These are phyloP conservation scores for Hemicentrotus pulcherrimus DNA, from an alignment of 35 echinoderm and acorn worm genomes.

Conservation along the genomic window DNA sequence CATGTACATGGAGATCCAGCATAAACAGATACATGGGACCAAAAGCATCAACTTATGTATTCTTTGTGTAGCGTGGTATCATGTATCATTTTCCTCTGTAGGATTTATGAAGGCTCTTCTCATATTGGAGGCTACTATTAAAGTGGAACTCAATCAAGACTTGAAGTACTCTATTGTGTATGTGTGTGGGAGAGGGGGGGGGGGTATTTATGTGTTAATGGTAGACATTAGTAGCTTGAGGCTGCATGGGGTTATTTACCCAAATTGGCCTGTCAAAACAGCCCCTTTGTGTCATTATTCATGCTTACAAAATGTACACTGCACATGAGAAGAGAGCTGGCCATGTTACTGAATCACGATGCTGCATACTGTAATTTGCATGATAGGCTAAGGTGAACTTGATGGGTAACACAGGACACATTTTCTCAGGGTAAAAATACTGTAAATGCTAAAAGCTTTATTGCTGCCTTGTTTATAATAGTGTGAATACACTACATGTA, in stretches of 20 bases:
- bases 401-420: not conserved
- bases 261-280: slow-evolving; percentile 41
- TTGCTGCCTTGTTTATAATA: not conserved
- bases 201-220: not conserved
- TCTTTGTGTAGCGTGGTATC: no score
- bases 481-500: no score
- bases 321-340: not conserved
- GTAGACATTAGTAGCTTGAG: not conserved
- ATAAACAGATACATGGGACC: no score
- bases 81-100: not conserved
- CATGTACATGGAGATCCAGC: no score
- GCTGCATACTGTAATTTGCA: not conserved
- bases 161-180: not conserved
- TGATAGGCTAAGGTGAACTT: not conserved
- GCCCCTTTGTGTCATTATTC: slow-evolving; percentile 3
- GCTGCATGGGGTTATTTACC: not conserved
- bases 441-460: not conserved
- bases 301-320: not conserved
- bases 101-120: no score
- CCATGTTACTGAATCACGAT: not conserved
- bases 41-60: not conserved
- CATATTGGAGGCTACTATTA: not conserved
- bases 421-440: not conserved
- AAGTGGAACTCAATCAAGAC: not conserved
- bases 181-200: not conserved